Base-by-base conservation (phyloP, 1,140 invertebrate species). In the Nomia melanderi region DNA sequence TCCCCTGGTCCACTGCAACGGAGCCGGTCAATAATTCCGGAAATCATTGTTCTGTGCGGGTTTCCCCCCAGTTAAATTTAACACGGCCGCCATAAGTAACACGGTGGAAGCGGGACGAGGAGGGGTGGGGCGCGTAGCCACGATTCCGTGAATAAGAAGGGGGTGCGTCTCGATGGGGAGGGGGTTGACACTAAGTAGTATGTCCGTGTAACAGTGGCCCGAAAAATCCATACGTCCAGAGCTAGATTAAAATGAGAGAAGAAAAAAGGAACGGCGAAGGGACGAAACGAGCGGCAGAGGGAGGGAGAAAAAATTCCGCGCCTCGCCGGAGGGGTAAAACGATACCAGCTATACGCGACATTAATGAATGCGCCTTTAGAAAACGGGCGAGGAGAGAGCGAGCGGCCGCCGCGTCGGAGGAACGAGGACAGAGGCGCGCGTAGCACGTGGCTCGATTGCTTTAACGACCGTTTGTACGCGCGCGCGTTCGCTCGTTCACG, bases 151-250 rank as follows among this genome's bases (percentile, higher is more conserved):
- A 84, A 77, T n/a, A 81, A 71, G 60, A 81, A 85, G 83, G 82
- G 80, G 78, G 71, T 75, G 77, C 62, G 62, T 14, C 41, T 25
- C 71, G 62, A 62, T 59, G 62, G 71, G 67, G 63, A 63, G 76
- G 74, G 60, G 78, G 78, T 80, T 69, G 73, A 77, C 79, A 81
- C 76, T 84, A 84, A 84, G 82, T 81, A 84, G 82, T 81, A 71
- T 56, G 81, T 70, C 56, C 78, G 81, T 44, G 41, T 83, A 84
- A 83, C 75, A 81, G 67, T 77, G 56, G 80, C 76, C 80, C 80
- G 73, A 85, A 86, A 86, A 86, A 86, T 86, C 83, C 81, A 85
- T 85, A 82, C 84, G 73, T 67, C 60, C 73, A 54, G 47, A 67
- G 71, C 63, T 67, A 44, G 83, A 85, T 85, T 85, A 80, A 82